These are phyloP conservation scores for Antennarius maculatus DNA, from an alignment of 2,797 vertebrate genomes.

Conservation along the genomic window DNA sequence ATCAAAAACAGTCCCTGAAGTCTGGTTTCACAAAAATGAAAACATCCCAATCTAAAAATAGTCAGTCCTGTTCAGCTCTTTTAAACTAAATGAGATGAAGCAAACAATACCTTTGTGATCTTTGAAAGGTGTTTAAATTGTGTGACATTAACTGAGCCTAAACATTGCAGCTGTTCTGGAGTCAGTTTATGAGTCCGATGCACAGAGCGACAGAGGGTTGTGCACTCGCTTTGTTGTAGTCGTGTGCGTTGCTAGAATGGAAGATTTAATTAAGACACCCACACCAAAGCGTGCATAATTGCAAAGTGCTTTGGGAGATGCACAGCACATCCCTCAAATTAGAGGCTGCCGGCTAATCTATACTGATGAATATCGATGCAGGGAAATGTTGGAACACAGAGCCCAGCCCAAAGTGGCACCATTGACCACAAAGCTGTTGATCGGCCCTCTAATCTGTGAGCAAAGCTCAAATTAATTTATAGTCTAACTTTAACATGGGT, in stretches of 20 bases:
- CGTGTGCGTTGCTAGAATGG: conserved; percentile 25
- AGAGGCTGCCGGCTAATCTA: conserved; percentile 33
- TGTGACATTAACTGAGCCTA: no score
- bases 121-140: no score
- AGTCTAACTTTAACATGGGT: neutral
- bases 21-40: neutral
- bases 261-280: conserved; percentile 62
- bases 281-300: conserved; percentile 57
- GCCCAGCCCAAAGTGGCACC: neutral
- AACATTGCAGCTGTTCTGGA: conserved; percentile 1
- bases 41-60: neutral
- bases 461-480: neutral
- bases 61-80: neutral
- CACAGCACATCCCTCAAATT: conserved; percentile 39
- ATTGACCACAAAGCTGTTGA: neutral
- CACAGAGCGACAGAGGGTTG: conserved; percentile 19
- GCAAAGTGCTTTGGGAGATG: conserved; percentile 40
- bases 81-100: neutral
- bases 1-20: no score
- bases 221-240: conserved; percentile 23
- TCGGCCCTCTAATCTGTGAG: neutral
- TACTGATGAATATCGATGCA: conserved; percentile 32
- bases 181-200: conserved; percentile 5
- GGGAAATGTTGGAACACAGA: conserved; percentile 1
- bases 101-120: neutral